Conservation (phyloP, 2,797 vertebrate genomes). For the Onychomys torridus region DNA sequence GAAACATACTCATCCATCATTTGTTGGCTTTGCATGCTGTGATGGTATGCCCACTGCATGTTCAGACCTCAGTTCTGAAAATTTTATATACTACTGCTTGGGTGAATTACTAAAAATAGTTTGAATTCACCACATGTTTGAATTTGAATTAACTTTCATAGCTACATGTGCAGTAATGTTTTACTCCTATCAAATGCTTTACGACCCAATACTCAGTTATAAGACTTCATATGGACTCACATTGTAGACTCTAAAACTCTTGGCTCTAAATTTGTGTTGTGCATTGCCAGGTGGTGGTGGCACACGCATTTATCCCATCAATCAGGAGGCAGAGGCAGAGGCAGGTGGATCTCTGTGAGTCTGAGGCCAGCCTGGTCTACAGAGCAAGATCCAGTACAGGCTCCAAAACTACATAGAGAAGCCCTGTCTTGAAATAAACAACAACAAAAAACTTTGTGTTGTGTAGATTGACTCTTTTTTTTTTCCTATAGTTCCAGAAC, state of each 20-base stretch:
- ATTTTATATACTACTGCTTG: too few relatives aligned
- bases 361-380: too few relatives aligned
- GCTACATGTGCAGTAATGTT: not conserved
- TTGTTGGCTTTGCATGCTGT: not conserved
- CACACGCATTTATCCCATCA: too few relatives aligned
- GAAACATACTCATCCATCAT: not conserved
- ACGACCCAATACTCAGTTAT: not conserved
- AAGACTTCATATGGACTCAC: not conserved
- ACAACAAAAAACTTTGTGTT: too few relatives aligned
- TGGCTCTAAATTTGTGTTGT: too few relatives aligned
- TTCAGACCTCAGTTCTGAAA: not conserved
- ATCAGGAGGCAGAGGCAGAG: too few relatives aligned
- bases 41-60: not conserved
- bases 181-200: not conserved
- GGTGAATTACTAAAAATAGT: not conserved
- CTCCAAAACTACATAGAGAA: too few relatives aligned
- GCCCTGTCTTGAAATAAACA: too few relatives aligned
- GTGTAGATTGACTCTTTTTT: too few relatives aligned
- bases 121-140: not conserved
- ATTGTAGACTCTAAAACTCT: not conserved
- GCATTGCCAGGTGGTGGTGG: too few relatives aligned
- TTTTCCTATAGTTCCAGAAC: not conserved
- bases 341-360: too few relatives aligned
- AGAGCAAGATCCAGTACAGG: too few relatives aligned
- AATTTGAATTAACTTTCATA: not conserved